Evolutionary conservation across 2,113 vertebrate species (phyloP).

Genomic region (Gulo gulo): DNA sequence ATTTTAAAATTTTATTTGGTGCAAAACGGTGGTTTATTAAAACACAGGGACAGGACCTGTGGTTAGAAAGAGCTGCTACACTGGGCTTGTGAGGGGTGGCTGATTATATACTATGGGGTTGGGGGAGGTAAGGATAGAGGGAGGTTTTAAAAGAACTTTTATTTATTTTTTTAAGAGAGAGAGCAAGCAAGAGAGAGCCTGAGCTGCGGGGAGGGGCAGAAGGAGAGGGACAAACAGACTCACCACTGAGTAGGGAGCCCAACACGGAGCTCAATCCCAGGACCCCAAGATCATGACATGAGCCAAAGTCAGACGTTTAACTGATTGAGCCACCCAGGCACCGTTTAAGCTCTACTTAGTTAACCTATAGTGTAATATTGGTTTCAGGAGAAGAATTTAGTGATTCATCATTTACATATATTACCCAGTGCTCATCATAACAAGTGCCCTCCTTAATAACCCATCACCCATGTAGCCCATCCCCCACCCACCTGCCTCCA

Average conservation of each 20-base stretch:
- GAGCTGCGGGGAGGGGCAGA: neutral
- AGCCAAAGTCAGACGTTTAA: neutral
- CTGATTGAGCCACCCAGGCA: neutral
- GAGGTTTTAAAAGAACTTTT: no score
- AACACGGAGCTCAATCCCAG: accelerated
- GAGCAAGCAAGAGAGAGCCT: neutral
- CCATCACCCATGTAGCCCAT: neutral
- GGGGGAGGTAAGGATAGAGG: no score
- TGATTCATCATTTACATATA: neutral
- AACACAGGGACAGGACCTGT: no score
- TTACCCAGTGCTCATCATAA: neutral
- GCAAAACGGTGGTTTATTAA: no score
- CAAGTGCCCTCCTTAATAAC: neutral
- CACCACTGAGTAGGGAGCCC: neutral
- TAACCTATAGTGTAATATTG: neutral
- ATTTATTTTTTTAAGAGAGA: neutral
- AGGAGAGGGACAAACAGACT: neutral
- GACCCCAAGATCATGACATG: neutral
- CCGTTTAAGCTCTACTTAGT: neutral
- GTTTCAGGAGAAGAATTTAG: neutral
- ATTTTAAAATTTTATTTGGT: no score
- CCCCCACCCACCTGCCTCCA: neutral
- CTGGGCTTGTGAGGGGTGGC: no score
- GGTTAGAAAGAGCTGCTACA: no score
- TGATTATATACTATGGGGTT: no score